These are phyloP conservation scores for Tyto alba DNA, from an alignment of 2,113 vertebrate genomes.

Conservation along the genomic window DNA sequence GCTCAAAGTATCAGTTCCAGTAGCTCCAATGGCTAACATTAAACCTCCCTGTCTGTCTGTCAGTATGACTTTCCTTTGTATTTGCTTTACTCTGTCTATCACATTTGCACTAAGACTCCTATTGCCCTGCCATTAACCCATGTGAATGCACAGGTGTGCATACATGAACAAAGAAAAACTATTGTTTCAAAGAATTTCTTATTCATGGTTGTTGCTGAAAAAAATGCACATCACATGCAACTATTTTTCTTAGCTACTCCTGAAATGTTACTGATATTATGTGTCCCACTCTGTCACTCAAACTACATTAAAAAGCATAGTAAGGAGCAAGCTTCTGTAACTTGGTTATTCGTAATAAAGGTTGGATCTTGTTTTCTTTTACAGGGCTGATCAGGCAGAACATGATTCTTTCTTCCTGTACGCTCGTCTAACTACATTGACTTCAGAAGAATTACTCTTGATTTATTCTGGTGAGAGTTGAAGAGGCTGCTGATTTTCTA, in stretches of 20 bases:
- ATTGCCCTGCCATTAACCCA: conserved; percentile 30
- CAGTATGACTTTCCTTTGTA: conserved; percentile 4
- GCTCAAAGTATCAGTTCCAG: conserved; percentile 47
- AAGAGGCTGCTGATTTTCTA: conserved; percentile 42
- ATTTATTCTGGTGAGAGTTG: background rate
- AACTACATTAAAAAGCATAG: conserved; percentile 14
- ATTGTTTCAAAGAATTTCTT: conserved; percentile 22
- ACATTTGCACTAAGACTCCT: conserved; percentile 26
- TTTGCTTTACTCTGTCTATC: conserved; percentile 12
- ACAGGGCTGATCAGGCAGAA: conserved; percentile 5
- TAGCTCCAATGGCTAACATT: background rate
- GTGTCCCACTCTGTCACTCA: background rate
- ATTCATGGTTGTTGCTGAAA: background rate
- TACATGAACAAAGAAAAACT: conserved; percentile 23
- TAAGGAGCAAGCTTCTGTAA: background rate
- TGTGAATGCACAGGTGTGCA: conserved; percentile 29
- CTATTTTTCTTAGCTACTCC: conserved; percentile 60
- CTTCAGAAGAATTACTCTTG: background rate
- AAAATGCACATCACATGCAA: background rate
- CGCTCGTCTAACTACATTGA: conserved; percentile 11
- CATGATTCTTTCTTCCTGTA: conserved; percentile 43
- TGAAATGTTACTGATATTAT: conserved; percentile 27
- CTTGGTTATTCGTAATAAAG: background rate
- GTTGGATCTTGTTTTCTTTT: conserved; percentile 32
- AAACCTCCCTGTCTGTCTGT: conserved; percentile 40